Evolutionary conservation across 2,888 invertebrate species (phyloP), one percentile per base, ranked within the genome.

Genomic region (Cephalotes varians): DNA sequence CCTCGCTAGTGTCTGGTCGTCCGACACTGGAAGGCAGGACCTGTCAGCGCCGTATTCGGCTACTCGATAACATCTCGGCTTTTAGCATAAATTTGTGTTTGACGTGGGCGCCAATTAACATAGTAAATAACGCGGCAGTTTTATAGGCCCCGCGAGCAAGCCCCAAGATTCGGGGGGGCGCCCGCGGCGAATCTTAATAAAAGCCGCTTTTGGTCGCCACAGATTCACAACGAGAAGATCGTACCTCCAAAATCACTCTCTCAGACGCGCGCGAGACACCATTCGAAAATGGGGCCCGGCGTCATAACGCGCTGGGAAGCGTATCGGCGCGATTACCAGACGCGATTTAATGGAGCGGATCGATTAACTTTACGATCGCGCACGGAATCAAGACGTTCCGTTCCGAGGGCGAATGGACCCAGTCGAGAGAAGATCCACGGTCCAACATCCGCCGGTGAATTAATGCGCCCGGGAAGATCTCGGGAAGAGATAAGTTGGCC

Each of bases 31-130:
- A 82, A 89, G 89, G 90, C 85, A 89, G 83, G 83, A 91, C 83
- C 91, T 92, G 91, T 91, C 92, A 91, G 89, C 92, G 84, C 87
- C 82, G 89, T 85, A 83, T 56, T 79, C 65, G 58, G 58, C 82
- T 56, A 71, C 83, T 80, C 90, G 93, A 93, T 93, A 93, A 82
- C 89, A 93, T 93, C 93, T 91, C 85, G 86, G 90, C 92, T 91
- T 92, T 93, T 93, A 92, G 92, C 93, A 93, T 93, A 93, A 93
- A 93, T 93, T 93, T 91, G 91, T 92, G 91, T 91, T 92, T 91
- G 91, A 92, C 93, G 92, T 91, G 91, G 90, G 91, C 91, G 91
- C 91, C 92, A 92, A 93, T 93, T 93, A 93, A 92, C 91, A 92
- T 92, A 92, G 93, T 92, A 92, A 93, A 93, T 92, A 92, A 92